These are phyloP conservation scores for Oscheius sp. DNA, from an alignment of 2,888 invertebrate species.

Conservation along the genomic window DNA sequence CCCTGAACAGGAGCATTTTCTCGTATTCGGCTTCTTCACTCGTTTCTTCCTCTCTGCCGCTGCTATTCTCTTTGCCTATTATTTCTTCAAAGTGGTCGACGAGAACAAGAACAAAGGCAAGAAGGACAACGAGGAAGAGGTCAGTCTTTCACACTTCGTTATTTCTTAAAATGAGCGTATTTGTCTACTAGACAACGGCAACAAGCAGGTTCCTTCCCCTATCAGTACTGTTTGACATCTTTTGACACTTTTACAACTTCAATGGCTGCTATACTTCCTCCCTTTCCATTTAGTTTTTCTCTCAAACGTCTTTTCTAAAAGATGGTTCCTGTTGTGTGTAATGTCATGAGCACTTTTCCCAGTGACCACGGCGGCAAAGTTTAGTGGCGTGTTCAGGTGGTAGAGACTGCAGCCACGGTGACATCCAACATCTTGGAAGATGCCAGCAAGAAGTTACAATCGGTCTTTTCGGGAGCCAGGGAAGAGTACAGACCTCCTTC, in stretches of 20 bases:
- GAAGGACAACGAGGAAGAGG: conserved; percentile 31
- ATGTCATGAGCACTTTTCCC: background rate
- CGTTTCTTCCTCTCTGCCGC: conserved; percentile 59
- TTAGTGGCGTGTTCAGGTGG: conserved; percentile 6
- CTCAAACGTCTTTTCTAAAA: no score
- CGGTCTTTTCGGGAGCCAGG: background rate
- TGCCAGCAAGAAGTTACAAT: conserved; percentile 18
- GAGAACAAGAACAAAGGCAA: conserved; percentile 59
- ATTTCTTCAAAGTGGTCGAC: conserved; percentile 69
- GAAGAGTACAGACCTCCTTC: conserved; percentile 40
- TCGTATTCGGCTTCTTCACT: conserved; percentile 61
- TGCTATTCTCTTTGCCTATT: conserved; percentile 63
- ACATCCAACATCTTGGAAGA: conserved; percentile 27
- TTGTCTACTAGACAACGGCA: background rate
- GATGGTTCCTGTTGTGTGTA: no score
- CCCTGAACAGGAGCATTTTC: conserved; percentile 65
- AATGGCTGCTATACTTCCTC: no score
- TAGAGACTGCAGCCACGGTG: background rate
- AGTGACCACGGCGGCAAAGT: no score
- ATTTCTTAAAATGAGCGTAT: background rate
- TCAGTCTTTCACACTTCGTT: background rate
- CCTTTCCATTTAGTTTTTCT: no score
- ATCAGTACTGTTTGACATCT: no score
- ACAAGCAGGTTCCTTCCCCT: background rate
- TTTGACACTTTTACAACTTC: no score